Percentiles rank a stretch among this genome's conserved stretches.
Evolutionary conservation across 30 jellyfish, hydroid and myxozoan genomes (phyloP).

Genomic region (Cassiopea xamachana): DNA sequence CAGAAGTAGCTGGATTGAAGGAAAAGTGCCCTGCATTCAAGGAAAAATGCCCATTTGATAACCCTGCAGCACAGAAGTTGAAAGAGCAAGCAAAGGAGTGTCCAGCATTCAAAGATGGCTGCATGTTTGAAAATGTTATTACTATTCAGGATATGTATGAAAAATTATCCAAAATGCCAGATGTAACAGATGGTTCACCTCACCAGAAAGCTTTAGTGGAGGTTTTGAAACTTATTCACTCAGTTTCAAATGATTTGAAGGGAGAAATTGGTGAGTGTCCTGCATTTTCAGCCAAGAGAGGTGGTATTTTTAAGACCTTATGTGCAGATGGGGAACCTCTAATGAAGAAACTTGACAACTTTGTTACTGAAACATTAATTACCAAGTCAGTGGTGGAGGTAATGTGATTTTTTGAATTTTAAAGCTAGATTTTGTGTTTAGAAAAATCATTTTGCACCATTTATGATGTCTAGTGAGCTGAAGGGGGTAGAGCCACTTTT

Average conservation of each 20-base stretch:
- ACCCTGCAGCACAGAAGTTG: conserved; percentile 46
- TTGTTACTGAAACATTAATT: conserved; percentile 21
- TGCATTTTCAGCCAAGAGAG: conserved; percentile 57
- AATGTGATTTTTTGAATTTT: neutral
- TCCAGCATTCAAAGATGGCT: conserved; percentile 66
- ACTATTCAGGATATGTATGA: conserved; percentile 67
- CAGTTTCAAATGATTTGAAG: conserved; percentile 66
- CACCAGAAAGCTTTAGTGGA: conserved; percentile 61
- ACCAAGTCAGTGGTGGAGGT: conserved; percentile 52
- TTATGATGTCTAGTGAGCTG: no score
- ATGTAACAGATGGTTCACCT: conserved; percentile 33
- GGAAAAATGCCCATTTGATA: conserved; percentile 79
- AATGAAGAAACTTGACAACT: conserved; percentile 48
- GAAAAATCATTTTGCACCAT: no score
- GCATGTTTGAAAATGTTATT: conserved; percentile 63
- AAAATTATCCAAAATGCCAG: conserved; percentile 61
- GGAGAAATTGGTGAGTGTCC: conserved; percentile 85
- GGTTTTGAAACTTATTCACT: conserved; percentile 61
- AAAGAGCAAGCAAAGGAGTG: conserved; percentile 58
- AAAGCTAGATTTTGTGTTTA: neutral
- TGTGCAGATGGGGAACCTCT: conserved; percentile 79
- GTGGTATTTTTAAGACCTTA: conserved; percentile 77
- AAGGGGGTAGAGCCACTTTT: no score
- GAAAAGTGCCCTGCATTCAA: conserved; percentile 84
- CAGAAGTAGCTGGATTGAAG: conserved; percentile 32